Evolutionary conservation across 2,113 vertebrate species (phyloP).

Genomic region (Megaceryle torquata): DNA sequence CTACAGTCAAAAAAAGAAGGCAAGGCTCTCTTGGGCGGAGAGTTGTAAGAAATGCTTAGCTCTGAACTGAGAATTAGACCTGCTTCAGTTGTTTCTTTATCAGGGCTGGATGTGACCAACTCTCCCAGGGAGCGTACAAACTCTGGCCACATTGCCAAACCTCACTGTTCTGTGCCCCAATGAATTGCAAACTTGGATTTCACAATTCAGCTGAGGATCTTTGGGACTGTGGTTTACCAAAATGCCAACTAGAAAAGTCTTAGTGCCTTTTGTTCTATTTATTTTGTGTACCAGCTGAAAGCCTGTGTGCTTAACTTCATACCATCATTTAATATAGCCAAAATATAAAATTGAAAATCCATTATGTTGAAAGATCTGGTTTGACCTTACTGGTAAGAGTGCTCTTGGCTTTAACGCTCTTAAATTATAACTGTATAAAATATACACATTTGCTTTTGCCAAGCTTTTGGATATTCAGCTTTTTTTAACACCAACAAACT

Average conservation of each 20-base stretch:
- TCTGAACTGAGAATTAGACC: not conserved
- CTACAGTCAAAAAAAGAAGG: not conserved
- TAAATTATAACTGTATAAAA: not conserved
- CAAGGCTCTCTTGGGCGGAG: not conserved
- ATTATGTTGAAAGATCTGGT: not conserved
- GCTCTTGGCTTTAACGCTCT: not conserved
- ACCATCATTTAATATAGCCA: not conserved
- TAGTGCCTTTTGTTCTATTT: not conserved
- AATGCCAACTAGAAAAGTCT: not conserved
- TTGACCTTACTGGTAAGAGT: not conserved
- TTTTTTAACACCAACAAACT: not conserved
- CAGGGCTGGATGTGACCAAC: not conserved
- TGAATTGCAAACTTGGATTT: not conserved
- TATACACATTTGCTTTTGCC: not conserved
- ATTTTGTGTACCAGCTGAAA: not conserved
- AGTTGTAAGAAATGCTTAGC: not conserved
- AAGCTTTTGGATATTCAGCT: not conserved
- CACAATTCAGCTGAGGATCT: not conserved
- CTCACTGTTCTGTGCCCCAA: not conserved
- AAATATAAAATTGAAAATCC: not conserved
- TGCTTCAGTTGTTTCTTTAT: not conserved
- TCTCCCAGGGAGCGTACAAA: not conserved
- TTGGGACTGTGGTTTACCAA: not conserved
- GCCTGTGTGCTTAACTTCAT: not conserved
- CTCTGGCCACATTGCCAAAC: rapidly evolving